Percentiles rank a stretch among this genome's conserved stretches.
These are phyloP conservation scores for Montipora efflorescens DNA, from an alignment of 64 coral and sea anemone genomes.

Conservation along the genomic window DNA sequence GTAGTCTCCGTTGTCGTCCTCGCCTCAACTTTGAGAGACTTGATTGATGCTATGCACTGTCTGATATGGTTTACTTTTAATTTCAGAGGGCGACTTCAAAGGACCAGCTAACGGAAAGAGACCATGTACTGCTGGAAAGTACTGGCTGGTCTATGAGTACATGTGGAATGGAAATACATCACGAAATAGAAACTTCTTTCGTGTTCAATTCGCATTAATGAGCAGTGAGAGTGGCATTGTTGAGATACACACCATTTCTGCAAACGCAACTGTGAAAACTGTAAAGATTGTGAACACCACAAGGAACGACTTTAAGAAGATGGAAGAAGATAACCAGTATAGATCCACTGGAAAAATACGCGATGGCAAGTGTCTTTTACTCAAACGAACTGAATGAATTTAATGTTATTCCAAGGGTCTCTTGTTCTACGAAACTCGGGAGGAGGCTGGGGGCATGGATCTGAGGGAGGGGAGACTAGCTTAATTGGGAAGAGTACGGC, in stretches of 20 bases:
- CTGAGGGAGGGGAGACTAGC: no score
- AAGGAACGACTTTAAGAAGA: neutral
- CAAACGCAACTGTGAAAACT: neutral
- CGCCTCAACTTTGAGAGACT: neutral
- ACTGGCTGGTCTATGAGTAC: conserved; percentile 16
- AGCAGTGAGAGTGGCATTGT: neutral
- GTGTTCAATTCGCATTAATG: conserved; percentile 13
- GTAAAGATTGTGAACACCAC: neutral
- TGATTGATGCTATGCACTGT: neutral
- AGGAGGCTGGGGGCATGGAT: no score
- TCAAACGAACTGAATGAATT: no score
- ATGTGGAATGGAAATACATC: neutral
- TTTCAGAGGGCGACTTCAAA: neutral
- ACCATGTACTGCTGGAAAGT: neutral
- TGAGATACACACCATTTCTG: conserved; percentile 9
- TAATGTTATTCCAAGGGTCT: no score
- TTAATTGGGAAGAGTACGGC: neutral
- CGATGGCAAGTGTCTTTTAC: neutral
- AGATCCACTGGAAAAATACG: conserved; percentile 23
- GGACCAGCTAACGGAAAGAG: neutral
- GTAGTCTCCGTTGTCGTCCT: no score
- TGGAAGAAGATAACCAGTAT: neutral
- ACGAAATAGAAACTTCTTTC: neutral
- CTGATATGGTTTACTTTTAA: neutral
- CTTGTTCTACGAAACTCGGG: no score